Evolutionary conservation across 2,797 vertebrate genomes (phyloP).

Genomic region (Vultur gryphus): DNA sequence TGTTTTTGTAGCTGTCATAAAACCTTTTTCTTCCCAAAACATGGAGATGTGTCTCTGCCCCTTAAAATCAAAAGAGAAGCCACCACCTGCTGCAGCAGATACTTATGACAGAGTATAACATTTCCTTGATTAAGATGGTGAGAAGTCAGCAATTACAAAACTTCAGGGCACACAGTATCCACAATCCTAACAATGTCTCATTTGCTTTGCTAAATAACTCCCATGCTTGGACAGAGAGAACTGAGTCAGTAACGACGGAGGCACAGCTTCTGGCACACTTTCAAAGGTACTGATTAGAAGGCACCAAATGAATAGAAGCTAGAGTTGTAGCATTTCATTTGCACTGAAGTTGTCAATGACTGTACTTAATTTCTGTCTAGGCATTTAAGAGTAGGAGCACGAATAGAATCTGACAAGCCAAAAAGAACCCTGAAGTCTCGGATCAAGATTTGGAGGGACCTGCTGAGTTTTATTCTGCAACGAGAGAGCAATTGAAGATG

Average conservation of each 20-base stretch:
- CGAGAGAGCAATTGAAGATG: neutral
- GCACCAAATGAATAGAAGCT: neutral
- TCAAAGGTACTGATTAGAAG: neutral
- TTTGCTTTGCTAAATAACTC: neutral
- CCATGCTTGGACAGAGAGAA: neutral
- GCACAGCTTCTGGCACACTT: neutral
- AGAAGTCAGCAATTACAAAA: neutral
- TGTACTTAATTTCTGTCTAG: neutral
- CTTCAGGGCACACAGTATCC: neutral
- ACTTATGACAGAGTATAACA: neutral
- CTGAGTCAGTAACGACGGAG: neutral
- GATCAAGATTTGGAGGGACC: neutral
- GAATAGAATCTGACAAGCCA: neutral
- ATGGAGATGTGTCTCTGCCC: neutral
- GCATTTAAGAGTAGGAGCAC: neutral
- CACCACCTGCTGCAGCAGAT: neutral
- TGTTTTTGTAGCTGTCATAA: neutral
- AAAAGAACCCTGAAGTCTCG: neutral
- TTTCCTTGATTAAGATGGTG: neutral
- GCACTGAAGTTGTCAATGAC: neutral
- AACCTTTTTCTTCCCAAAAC: neutral
- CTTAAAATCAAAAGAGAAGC: neutral
- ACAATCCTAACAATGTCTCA: neutral
- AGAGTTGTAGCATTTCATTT: neutral
- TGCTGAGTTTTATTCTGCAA: neutral